Evolutionary conservation across 2,888 invertebrate genomes (phyloP).

Genomic region (Bombylius discolor): DNA sequence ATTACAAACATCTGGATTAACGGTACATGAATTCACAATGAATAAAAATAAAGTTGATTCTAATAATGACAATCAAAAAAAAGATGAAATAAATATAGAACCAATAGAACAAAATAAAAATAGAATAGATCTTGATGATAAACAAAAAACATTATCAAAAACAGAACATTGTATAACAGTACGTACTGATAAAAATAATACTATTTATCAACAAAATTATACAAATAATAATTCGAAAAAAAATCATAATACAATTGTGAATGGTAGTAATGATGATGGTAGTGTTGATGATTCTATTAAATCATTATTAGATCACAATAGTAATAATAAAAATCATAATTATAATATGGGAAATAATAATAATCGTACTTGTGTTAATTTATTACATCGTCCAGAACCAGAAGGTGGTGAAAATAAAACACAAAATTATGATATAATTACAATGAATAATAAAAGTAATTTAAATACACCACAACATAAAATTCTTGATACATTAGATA

Average conservation of each 20-base stretch:
- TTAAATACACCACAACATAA: background rate
- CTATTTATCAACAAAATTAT: background rate
- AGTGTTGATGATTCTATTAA: too few relatives aligned
- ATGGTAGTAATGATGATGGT: too few relatives aligned
- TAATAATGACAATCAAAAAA: background rate
- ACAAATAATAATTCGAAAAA: background rate
- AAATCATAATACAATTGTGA: too few relatives aligned
- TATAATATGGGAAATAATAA: background rate
- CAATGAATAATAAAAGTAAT: background rate
- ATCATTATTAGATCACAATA: background rate
- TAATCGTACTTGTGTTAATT: slow-evolving; percentile 6
- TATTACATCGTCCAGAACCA: slow-evolving; percentile 13
- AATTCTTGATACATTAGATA: background rate
- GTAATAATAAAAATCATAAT: background rate
- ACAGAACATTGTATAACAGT: slow-evolving; percentile 13
- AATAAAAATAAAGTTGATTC: background rate
- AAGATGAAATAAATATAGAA: background rate
- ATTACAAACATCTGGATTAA: background rate
- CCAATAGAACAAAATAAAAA: too few relatives aligned
- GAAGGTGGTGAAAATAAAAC: slow-evolving; percentile 13
- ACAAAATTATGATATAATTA: background rate
- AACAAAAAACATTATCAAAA: background rate
- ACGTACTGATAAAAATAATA: background rate
- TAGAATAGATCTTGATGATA: background rate
- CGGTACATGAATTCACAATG: background rate